Conservation (phyloP, 2,888 invertebrate species). For the Slavum lentiscoides region DNA sequence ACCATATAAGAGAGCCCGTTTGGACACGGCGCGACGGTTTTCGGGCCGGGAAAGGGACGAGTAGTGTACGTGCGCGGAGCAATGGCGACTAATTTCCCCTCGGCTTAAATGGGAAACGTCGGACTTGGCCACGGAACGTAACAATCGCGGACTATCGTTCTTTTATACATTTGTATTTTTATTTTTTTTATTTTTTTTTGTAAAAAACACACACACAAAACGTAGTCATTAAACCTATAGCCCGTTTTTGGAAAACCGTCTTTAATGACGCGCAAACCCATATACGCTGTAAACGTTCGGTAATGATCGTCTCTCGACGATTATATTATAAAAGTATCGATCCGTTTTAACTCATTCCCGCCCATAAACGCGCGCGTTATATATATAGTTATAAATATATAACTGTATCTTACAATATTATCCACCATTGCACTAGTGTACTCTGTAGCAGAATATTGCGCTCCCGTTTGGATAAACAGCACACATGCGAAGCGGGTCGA, state of each 20-base stretch:
- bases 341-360: neutral
- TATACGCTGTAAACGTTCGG: too few species aligned
- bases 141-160: constrained; percentile 21
- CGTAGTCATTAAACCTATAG: constrained; percentile 11
- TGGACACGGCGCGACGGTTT: constrained; percentile 49
- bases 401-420: too few species aligned
- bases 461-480: too few species aligned
- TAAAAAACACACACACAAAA: neutral
- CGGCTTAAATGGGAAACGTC: constrained; percentile 33
- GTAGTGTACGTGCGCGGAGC: neutral
- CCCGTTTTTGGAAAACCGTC: neutral
- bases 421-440: too few species aligned
- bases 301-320: neutral
- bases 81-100: constrained; percentile 50
- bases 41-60: constrained; percentile 18
- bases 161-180: constrained; percentile 15
- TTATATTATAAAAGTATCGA: neutral
- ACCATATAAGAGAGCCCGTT: constrained; percentile 29
- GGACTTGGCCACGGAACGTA: constrained; percentile 14
- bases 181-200: too few species aligned
- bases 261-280: constrained; percentile 5
- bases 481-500: too few species aligned
- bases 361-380: too few species aligned
- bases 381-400: too few species aligned
- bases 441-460: too few species aligned